A percentile compares a stretch with the other conserved stretches of the same genome.
Evolutionary conservation across 2,797 vertebrate species (phyloP).

Genomic region (Eulemur mongoz): DNA sequence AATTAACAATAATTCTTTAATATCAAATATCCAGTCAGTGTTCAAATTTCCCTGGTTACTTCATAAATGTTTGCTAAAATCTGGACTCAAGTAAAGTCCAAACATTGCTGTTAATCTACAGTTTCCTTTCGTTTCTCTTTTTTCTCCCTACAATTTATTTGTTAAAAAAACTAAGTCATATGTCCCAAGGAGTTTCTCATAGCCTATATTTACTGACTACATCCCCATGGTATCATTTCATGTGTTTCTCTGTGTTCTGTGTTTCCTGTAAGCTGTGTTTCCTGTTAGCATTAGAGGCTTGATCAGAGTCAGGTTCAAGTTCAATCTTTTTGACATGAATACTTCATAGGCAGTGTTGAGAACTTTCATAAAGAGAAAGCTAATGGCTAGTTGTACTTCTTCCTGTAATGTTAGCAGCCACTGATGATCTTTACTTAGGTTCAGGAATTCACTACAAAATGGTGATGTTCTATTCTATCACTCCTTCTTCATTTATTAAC

Average conservation of each 20-base stretch:
- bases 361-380: slow-evolving; percentile 47
- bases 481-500: slow-evolving; percentile 10
- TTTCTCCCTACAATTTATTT: not conserved
- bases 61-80: slow-evolving; percentile 43
- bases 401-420: not conserved
- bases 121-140: not conserved
- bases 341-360: not conserved
- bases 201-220: not conserved
- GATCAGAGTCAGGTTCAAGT: slow-evolving; percentile 9
- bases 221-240: not conserved
- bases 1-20: slow-evolving; percentile 13
- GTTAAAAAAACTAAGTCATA: not conserved
- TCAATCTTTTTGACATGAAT: not conserved
- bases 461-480: not conserved
- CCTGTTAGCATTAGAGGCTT: not conserved
- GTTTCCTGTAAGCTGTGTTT: not conserved
- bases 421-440: slow-evolving; percentile 1
- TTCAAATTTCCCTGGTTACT: slow-evolving; percentile 42
- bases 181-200: not conserved
- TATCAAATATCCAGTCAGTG: slow-evolving; percentile 32
- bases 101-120: not conserved
- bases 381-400: not conserved
- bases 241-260: not conserved
- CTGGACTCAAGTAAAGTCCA: not conserved
- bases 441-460: slow-evolving; percentile 44